A percentile compares a stretch with the other conserved stretches of the same genome.
phyloP scores from a whole-genome alignment of 2,888 invertebrate species.

The Ecdyonurus torrentis region DNA sequence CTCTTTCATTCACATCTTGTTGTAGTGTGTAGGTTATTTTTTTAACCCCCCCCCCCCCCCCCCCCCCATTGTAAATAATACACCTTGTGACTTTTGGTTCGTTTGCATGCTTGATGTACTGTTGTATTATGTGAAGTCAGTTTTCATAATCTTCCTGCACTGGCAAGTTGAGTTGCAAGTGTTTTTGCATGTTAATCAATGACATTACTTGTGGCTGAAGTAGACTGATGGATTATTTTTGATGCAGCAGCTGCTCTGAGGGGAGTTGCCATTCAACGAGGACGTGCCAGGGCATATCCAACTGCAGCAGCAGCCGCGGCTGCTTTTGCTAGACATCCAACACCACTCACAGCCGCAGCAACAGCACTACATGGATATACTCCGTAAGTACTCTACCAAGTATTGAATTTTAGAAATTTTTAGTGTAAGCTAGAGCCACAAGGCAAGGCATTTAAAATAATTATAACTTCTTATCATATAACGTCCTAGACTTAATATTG shows the following conservation, averaged over 20 bases:
- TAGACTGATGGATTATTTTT: neutral
- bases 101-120: no score
- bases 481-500: no score
- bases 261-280: conserved; percentile 70
- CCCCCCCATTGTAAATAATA: no score
- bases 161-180: neutral
- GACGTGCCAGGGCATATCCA: conserved; percentile 31
- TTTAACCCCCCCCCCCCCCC: no score
- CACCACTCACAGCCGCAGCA: conserved; percentile 49
- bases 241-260: conserved; percentile 51
- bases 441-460: neutral
- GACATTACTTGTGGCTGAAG: neutral
- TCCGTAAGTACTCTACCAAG: conserved; percentile 70
- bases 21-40: no score
- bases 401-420: conserved; percentile 5
- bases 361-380: conserved; percentile 75
- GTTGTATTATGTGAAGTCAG: no score
- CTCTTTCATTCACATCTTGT: no score
- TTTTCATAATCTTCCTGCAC: no score
- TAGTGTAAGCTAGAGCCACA: neutral
- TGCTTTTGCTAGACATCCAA: conserved; percentile 45
- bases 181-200: neutral
- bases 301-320: conserved; percentile 53
- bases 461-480: neutral
- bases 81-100: no score